phyloP scores from a whole-genome alignment of 2,888 invertebrate genomes.

The Cosmia pyralina region DNA sequence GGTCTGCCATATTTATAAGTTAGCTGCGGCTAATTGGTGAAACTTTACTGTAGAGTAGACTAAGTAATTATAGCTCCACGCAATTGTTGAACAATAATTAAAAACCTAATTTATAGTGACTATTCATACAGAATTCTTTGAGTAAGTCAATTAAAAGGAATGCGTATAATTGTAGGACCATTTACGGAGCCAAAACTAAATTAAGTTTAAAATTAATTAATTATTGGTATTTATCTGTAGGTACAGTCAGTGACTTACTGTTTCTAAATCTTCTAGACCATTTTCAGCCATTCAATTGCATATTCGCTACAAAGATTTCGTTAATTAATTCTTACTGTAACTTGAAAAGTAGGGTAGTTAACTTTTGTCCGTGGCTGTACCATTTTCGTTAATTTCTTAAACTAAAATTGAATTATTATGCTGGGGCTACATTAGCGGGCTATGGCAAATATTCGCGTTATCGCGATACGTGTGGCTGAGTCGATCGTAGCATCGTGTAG shows the following conservation, averaged over 20 bases:
- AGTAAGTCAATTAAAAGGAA: constrained; percentile 10
- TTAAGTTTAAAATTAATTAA: too few relatives aligned
- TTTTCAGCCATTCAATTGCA: neutral
- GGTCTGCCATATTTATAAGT: constrained; percentile 17
- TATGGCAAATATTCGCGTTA: too few relatives aligned
- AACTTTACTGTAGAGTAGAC: constrained; percentile 15
- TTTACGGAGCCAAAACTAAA: constrained; percentile 1
- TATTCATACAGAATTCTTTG: constrained; percentile 14
- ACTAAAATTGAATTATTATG: too few relatives aligned
- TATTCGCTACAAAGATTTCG: neutral
- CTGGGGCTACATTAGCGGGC: too few relatives aligned
- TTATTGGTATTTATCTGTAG: neutral
- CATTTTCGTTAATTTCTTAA: neutral
- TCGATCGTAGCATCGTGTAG: too few relatives aligned
- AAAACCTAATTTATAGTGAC: neutral
- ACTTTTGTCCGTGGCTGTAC: neutral
- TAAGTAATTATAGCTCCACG: constrained; percentile 15
- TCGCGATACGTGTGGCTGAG: too few relatives aligned
- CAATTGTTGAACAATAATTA: constrained; percentile 30
- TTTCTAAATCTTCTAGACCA: neutral
- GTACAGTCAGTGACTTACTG: neutral
- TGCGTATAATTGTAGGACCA: neutral
- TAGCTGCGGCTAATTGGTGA: constrained; percentile 26
- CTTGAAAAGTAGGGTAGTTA: neutral
- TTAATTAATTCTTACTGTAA: neutral